Evolutionary conservation across 2,113 vertebrate species (phyloP).

Genomic region (Candoia aspera): DNA sequence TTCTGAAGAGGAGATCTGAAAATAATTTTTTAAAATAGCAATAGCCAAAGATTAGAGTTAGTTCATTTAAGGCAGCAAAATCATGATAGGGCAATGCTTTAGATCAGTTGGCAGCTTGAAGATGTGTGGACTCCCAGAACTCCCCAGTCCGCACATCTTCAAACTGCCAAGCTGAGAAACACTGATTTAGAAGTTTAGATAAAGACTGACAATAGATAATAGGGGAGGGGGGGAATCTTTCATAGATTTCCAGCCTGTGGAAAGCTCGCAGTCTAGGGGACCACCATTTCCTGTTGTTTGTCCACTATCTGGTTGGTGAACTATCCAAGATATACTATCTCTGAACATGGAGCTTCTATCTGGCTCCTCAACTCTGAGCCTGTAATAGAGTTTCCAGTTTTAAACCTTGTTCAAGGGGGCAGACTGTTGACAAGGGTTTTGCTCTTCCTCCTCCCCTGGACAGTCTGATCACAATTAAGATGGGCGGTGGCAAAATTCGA

Average conservation of each 20-base stretch:
- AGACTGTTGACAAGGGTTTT: background rate
- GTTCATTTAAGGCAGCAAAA: background rate
- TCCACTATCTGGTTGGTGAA: background rate
- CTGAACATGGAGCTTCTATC: background rate
- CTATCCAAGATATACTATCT: background rate
- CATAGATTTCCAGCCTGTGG: background rate
- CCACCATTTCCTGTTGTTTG: background rate
- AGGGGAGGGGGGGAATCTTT: background rate
- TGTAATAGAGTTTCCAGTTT: background rate
- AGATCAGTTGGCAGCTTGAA: no score
- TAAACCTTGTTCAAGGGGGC: background rate
- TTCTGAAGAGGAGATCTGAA: background rate
- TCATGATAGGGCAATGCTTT: background rate
- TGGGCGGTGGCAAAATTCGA: no score
- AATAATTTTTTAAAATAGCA: background rate
- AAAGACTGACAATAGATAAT: background rate
- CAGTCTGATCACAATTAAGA: background rate
- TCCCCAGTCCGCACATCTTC: no score
- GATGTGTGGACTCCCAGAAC: no score
- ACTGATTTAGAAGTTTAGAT: background rate
- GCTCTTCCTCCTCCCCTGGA: background rate
- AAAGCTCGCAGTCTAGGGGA: background rate
- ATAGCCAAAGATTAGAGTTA: background rate
- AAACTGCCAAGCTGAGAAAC: no score
- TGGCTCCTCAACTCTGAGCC: background rate